A percentile compares a stretch with the other conserved stretches of the same genome.
These are phyloP conservation scores for Paedocypris micromegethes DNA, from an alignment of 2,797 vertebrate species.

Conservation along the genomic window DNA sequence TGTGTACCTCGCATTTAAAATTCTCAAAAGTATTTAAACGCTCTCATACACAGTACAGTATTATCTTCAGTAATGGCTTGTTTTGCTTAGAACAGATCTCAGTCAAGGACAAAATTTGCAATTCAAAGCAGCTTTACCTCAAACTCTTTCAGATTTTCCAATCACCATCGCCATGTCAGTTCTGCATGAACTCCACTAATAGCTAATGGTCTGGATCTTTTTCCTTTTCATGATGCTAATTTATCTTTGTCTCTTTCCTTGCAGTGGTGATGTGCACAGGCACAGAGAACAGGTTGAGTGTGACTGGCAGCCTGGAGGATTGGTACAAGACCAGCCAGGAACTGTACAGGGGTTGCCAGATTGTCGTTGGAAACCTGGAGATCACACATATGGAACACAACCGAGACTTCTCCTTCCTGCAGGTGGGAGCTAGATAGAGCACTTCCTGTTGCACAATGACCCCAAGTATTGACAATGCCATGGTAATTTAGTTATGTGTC, in stretches of 20 bases:
- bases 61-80: constrained; percentile 9
- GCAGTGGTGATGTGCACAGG: constrained; percentile 79
- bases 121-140: constrained; percentile 63
- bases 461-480: no score
- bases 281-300: constrained; percentile 82
- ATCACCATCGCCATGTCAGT: neutral
- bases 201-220: no score
- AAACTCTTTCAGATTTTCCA: neutral
- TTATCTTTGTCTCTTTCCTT: constrained; percentile 3
- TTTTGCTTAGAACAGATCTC: constrained; percentile 17
- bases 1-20: no score
- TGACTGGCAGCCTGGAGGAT: constrained; percentile 69
- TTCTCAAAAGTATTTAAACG: no score
- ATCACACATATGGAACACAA: constrained; percentile 83
- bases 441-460: neutral
- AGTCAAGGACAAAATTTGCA: constrained; percentile 63
- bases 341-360: constrained; percentile 83
- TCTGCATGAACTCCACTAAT: neutral
- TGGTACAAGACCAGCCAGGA: constrained; percentile 77
- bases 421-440: constrained; percentile 62
- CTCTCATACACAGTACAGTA: no score
- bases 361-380: constrained; percentile 94
- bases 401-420: constrained; percentile 84
- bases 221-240: neutral
- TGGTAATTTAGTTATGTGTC: no score